Evolutionary conservation across 2,797 vertebrate genomes (phyloP), one percentile per base, ranked within the genome.

Genomic region (Ficedula albicollis): DNA sequence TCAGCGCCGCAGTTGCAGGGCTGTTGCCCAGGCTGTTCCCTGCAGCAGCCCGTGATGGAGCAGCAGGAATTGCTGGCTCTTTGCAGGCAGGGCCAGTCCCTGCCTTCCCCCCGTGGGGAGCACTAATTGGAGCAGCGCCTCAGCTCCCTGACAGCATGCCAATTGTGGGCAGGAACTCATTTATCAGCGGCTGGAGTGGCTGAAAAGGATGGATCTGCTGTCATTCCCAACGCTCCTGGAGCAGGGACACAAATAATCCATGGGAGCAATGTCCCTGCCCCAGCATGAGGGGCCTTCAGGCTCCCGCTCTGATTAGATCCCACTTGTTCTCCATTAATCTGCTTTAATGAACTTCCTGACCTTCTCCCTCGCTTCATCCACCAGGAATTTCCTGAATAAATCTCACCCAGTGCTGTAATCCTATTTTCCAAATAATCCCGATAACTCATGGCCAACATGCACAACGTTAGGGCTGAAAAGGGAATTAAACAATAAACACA

Each of bases 301-400:
- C 58, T 55, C 66, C 87, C 10, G 9, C 46, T 22, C 72, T 77
- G 69, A 67, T 82, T 70, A 87, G 89, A 80, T 78, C 84, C 77
- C 60, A 27, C 54, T 96, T 95, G 85, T 76, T 94, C 83, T 60
- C 52, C 90, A 89, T 96, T 89, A 76, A 96, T 96, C 92, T 86
- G 36, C 30, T 95, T 83, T 96, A 97, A 97, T 94, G 92, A 97
- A 96, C 94, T 94, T 84, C 83, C 54, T 41, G 94, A 95, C 96
- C 95, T 94, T 89, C 85, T 85, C 91, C 77, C 51, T 74, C 11
- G 4, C 54, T 52, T 70, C 93, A 72, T 73, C 59, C 69, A 76
- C 3, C 11, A 89, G 95, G 87, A 94, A 90, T 87, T 91, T 95
- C 58, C 87, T 8, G 8, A 81, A 93, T 90, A 84, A 96, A 94